Conservation (phyloP, 2,888 invertebrate species). For the Lamellibrachia satsuma region DNA sequence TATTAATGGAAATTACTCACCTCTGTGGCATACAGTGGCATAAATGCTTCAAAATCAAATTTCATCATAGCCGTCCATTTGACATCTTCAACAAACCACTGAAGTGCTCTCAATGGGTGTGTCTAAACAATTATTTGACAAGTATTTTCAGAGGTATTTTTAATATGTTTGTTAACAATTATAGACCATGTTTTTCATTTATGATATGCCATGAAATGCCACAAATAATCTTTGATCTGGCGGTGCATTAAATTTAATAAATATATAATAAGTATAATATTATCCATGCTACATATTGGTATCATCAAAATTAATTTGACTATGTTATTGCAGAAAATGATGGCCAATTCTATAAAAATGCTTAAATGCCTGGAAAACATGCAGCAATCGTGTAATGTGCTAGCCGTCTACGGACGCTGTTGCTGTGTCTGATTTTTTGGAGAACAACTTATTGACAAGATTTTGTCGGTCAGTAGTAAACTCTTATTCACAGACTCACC, state of each 20-base stretch:
- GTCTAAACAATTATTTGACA: neutral
- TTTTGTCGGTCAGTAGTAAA: too few relatives aligned
- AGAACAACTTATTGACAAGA: too few relatives aligned
- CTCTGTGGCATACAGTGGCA: neutral
- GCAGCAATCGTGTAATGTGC: too few relatives aligned
- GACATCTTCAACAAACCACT: neutral
- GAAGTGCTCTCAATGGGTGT: neutral
- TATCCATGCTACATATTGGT: neutral
- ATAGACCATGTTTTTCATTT: neutral
- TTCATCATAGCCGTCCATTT: neutral
- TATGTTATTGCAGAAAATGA: neutral
- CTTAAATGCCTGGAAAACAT: neutral
- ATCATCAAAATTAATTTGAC: neutral
- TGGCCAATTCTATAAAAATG: neutral
- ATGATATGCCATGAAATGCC: neutral
- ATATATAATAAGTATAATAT: neutral
- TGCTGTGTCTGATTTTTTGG: too few relatives aligned
- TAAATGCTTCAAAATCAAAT: neutral
- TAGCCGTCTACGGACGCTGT: too few relatives aligned
- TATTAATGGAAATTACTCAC: constrained; percentile 10
- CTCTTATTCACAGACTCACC: too few relatives aligned
- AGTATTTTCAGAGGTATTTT: neutral
- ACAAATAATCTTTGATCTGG: neutral
- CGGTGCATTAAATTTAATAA: neutral
- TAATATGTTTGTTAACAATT: neutral